Evolutionary conservation across 2,113 vertebrate genomes (phyloP), one percentile per base, ranked within the genome.

Genomic region (Mormoops blainvillei): DNA sequence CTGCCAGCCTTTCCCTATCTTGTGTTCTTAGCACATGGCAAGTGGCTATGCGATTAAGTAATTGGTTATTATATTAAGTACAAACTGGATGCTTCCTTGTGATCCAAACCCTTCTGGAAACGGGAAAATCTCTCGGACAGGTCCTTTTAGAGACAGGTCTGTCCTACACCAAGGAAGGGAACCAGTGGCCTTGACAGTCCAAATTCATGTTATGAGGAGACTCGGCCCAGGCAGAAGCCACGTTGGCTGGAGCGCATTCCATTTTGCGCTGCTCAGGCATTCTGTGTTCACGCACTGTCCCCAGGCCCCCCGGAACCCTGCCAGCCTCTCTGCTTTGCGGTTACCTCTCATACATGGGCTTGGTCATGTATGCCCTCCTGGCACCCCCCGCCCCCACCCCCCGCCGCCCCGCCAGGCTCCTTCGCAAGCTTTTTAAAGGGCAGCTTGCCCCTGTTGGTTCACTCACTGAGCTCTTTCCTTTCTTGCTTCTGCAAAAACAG

Each of bases 401-500:
- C n/a, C n/a, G n/a, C n/a, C n/a, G n/a, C n/a, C n/a, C n/a, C n/a
- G n/a, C 67, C 41, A 13, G 45, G 36, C 65, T 76, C 24, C 13
- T 1, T 18, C 0, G 0, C 19, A 16, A 31, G 12, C 3, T 20
- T 13, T 67, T 14, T 22, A 43, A 61, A 78, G 84, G 16, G 28
- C 41, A 7, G 0, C 63, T 26, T 50, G 24, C 26, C 43, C 2
- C 20, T 0, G 4, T 7, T 12, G 38, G 16, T 12, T 81, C 41
- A 68, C n/a, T 92, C 82, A 93, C 43, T 33, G 31, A 45, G 4
- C 13, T 76, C 18, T 63, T 63, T 73, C 4, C 0, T 0, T 92
- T 3, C 6, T 71, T 97, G 12, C 96, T 94, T 97, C 87, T 24
- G 8, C 56, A 43, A 88, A 88, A 85, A 97, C 99, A 99, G 99